These are phyloP conservation scores for Pherbina coryleti DNA, from an alignment of 2,888 invertebrate genomes.

Conservation along the genomic window DNA sequence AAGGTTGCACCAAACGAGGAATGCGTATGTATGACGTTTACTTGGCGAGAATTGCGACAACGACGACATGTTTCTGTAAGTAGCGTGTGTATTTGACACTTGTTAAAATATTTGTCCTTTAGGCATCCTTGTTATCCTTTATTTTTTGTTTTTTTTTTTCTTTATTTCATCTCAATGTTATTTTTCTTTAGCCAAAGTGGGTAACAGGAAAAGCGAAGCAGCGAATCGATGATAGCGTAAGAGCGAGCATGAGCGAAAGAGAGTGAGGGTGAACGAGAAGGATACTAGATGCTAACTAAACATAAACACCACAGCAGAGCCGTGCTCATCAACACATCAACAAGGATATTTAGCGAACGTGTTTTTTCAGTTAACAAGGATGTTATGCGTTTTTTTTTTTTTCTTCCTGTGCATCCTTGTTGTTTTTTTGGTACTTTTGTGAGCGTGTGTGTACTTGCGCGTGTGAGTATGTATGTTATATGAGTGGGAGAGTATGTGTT, in stretches of 20 bases:
- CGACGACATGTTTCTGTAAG: slow-evolving; percentile 52
- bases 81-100: slow-evolving; percentile 71
- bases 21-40: not conserved
- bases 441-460: slow-evolving; percentile 1
- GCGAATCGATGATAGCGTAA: not conserved
- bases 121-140: slow-evolving; percentile 55
- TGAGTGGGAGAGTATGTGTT: not conserved
- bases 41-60: slow-evolving; percentile 43
- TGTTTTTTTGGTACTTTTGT: slow-evolving; percentile 49
- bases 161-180: not conserved
- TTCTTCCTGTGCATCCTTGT: slow-evolving; percentile 40
- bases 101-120: slow-evolving; percentile 70
- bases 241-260: not conserved
- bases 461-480: not conserved
- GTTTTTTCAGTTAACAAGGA: slow-evolving; percentile 65
- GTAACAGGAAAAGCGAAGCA: slow-evolving; percentile 28
- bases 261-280: not conserved
- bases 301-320: slow-evolving; percentile 40
- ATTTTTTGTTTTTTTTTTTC: slow-evolving; percentile 24
- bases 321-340: slow-evolving; percentile 40
- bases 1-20: not conserved
- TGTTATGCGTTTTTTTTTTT: slow-evolving; percentile 52
- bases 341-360: slow-evolving; percentile 63
- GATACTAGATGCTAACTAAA: slow-evolving; percentile 3
- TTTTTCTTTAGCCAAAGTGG: slow-evolving; percentile 35